phyloP scores from a whole-genome alignment of 2,888 invertebrate genomes.

The Beris morrisii region DNA sequence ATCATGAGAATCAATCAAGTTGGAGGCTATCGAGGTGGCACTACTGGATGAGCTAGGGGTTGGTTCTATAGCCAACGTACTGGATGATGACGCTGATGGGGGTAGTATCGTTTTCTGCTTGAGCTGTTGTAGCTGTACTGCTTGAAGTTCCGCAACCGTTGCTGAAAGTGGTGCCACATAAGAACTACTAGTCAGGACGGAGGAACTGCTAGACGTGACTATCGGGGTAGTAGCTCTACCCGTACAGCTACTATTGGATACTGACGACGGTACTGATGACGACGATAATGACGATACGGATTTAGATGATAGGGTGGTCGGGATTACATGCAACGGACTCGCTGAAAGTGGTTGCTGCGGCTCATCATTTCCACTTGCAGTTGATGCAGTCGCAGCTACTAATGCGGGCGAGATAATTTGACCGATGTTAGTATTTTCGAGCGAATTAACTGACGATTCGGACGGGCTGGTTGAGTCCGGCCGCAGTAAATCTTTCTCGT shows the following conservation, averaged over 20 bases:
- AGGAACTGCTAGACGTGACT: background rate
- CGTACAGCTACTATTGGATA: background rate
- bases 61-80: background rate
- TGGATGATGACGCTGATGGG: background rate
- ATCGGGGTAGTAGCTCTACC: too few species aligned
- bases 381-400: constrained; percentile 36
- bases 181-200: background rate
- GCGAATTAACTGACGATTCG: constrained; percentile 36
- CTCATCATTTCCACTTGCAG: constrained; percentile 9
- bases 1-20: constrained; percentile 55
- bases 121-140: constrained; percentile 4
- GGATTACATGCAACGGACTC: background rate
- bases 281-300: constrained; percentile 9
- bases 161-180: constrained; percentile 24
- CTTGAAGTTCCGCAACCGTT: background rate
- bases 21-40: constrained; percentile 33
- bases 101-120: constrained; percentile 33
- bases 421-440: constrained; percentile 36
- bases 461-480: constrained; percentile 40
- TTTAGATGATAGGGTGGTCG: background rate
- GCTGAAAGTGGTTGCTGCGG: constrained; percentile 5
- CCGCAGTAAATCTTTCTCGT: constrained; percentile 29
- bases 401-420: constrained; percentile 37
- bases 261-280: background rate
- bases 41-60: constrained; percentile 3